Evolutionary conservation across 2,797 vertebrate genomes (phyloP).

Genomic region (Melanotaenia trifasciata): DNA sequence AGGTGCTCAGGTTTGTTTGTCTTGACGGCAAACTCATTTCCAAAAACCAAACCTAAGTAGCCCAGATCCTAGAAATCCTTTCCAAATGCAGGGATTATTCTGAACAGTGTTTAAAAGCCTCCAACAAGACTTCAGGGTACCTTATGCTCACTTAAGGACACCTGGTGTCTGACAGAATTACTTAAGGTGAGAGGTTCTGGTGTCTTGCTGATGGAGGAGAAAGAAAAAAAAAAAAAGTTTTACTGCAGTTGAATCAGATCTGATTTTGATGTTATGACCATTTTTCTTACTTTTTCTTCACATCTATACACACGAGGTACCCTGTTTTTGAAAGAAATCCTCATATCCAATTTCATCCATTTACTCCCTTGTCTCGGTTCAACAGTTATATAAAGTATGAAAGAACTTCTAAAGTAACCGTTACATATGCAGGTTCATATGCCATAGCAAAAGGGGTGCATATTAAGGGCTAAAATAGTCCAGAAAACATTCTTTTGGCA

Average conservation of each 20-base stretch:
- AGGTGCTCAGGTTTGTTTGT: not conserved
- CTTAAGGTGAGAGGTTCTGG: not conserved
- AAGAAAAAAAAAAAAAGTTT: not conserved
- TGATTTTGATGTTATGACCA: not conserved
- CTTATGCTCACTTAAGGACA: not conserved
- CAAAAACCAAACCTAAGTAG: not conserved
- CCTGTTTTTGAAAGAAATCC: constrained; percentile 23
- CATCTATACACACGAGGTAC: constrained; percentile 14
- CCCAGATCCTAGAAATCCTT: not conserved
- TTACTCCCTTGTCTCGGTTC: constrained; percentile 20
- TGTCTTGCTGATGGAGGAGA: not conserved
- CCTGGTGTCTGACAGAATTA: constrained; percentile 3
- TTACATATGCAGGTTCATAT: not conserved
- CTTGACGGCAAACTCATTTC: not conserved
- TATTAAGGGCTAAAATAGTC: not conserved
- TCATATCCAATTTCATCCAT: constrained; percentile 22
- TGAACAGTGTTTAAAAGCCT: not conserved
- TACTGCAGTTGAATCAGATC: not conserved
- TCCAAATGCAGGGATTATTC: not conserved
- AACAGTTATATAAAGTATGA: constrained; percentile 21
- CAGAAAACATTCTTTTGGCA: not conserved
- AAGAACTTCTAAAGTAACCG: not conserved
- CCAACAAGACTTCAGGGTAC: not conserved
- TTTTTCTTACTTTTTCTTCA: not conserved
- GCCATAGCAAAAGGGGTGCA: not conserved